A percentile compares a stretch with the other conserved stretches of the same genome.
These are phyloP conservation scores for Stenichneumon culpator DNA, from an alignment of 2,888 invertebrate species.

Conservation along the genomic window DNA sequence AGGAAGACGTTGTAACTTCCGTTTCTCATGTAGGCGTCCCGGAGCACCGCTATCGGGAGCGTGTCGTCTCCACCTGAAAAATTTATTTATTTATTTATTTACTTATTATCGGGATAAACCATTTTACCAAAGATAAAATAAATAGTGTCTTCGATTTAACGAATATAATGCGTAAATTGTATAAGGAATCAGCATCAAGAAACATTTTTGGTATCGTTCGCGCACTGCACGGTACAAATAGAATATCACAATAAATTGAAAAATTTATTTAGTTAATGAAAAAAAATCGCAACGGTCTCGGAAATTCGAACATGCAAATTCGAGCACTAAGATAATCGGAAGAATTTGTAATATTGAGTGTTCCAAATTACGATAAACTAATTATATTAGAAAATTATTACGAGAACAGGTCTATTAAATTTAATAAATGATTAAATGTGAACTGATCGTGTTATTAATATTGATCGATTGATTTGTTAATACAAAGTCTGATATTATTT, in stretches of 20 bases:
- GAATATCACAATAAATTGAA: background rate
- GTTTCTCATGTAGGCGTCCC: constrained; percentile 91
- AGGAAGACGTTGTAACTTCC: constrained; percentile 92
- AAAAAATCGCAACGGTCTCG: too few relatives aligned
- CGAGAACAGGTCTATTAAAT: too few relatives aligned
- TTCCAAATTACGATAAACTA: too few relatives aligned
- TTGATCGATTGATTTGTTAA: background rate
- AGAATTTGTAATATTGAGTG: too few relatives aligned
- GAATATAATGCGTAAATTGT: too few relatives aligned
- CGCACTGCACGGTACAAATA: background rate
- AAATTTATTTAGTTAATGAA: too few relatives aligned
- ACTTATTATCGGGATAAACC: too few relatives aligned
- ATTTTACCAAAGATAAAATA: background rate
- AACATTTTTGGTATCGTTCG: background rate
- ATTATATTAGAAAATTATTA: too few relatives aligned
- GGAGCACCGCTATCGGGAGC: constrained; percentile 90
- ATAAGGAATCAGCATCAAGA: background rate
- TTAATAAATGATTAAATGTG: too few relatives aligned
- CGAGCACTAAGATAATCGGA: too few relatives aligned
- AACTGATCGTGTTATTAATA: too few relatives aligned
- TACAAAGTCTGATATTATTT: background rate
- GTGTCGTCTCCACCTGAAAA: constrained; percentile 89
- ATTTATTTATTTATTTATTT: background rate
- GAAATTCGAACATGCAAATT: too few relatives aligned
- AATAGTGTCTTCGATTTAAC: background rate